phyloP scores from a whole-genome alignment of 2,888 invertebrate species.

The Leptura quadrifasciata region DNA sequence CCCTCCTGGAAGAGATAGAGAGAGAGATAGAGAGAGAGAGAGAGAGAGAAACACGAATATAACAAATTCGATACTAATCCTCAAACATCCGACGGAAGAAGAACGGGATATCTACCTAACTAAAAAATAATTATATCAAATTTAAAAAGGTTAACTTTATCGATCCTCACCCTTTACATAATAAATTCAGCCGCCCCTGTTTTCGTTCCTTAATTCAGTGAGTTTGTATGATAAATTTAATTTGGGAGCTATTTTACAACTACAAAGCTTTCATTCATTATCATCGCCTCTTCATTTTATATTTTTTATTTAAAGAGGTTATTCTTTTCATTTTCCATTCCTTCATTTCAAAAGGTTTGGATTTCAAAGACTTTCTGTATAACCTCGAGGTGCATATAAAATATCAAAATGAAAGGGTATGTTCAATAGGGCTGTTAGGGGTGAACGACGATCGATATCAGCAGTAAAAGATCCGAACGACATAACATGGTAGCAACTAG shows the following conservation, averaged over 20 bases:
- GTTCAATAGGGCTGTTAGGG: slow-evolving; percentile 40
- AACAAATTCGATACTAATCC: too few species aligned
- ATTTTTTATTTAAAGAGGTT: slow-evolving; percentile 16
- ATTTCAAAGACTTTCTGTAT: slow-evolving; percentile 9
- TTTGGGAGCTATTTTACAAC: neutral
- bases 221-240: neutral
- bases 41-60: too few species aligned
- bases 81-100: too few species aligned
- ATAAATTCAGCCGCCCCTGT: neutral
- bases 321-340: slow-evolving; percentile 27
- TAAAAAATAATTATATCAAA: too few species aligned
- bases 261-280: slow-evolving; percentile 21
- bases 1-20: too few species aligned
- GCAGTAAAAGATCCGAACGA: slow-evolving; percentile 37
- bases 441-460: slow-evolving; percentile 39
- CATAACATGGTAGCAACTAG: slow-evolving; percentile 41
- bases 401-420: slow-evolving; percentile 24
- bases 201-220: neutral
- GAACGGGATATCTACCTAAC: too few species aligned
- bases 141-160: too few species aligned
- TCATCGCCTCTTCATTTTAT: slow-evolving; percentile 1
- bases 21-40: too few species aligned
- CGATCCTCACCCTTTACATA: neutral
- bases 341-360: slow-evolving; percentile 11
- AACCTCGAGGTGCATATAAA: slow-evolving; percentile 28